These are phyloP conservation scores for Porites australiensis DNA, from an alignment of 64 coral and sea anemone genomes.

Conservation along the genomic window DNA sequence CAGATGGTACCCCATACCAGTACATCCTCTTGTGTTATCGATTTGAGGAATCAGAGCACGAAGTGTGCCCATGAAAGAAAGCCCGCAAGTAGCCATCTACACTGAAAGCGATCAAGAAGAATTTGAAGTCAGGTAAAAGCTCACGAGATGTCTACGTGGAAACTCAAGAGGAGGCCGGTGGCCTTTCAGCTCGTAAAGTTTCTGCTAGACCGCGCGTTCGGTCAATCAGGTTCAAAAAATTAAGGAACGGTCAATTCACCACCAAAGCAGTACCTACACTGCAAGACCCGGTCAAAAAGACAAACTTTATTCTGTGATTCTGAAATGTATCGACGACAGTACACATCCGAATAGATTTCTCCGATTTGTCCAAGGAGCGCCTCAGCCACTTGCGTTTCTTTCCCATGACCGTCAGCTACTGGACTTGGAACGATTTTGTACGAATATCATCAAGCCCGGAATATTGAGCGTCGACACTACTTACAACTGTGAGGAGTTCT, in stretches of 20 bases:
- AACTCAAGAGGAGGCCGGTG: conserved; percentile 6
- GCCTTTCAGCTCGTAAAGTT: neutral
- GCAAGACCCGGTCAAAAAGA: conserved; percentile 6
- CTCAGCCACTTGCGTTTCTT: conserved; percentile 47
- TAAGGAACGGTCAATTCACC: conserved; percentile 9
- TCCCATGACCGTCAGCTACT: conserved; percentile 16
- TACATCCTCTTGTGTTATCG: conserved; percentile 26
- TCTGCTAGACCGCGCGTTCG: neutral
- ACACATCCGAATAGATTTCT: neutral
- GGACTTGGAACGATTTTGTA: conserved; percentile 39
- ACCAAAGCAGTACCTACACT: neutral
- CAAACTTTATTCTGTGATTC: conserved; percentile 30
- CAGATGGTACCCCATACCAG: neutral
- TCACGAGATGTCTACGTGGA: conserved; percentile 31
- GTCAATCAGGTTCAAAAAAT: conserved; percentile 30
- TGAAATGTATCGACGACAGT: conserved; percentile 16
- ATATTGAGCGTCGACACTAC: conserved; percentile 55
- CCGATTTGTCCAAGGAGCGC: conserved; percentile 34
- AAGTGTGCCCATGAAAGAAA: conserved; percentile 14
- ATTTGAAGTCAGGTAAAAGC: conserved; percentile 19
- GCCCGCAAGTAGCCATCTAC: conserved; percentile 21
- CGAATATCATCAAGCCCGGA: conserved; percentile 27
- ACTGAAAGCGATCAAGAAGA: conserved; percentile 21
- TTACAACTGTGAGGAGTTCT: conserved; percentile 65
- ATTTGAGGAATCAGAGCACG: conserved; percentile 12